phyloP scores from a whole-genome alignment of 2,888 invertebrate genomes.

The Dascillus cervinus region DNA sequence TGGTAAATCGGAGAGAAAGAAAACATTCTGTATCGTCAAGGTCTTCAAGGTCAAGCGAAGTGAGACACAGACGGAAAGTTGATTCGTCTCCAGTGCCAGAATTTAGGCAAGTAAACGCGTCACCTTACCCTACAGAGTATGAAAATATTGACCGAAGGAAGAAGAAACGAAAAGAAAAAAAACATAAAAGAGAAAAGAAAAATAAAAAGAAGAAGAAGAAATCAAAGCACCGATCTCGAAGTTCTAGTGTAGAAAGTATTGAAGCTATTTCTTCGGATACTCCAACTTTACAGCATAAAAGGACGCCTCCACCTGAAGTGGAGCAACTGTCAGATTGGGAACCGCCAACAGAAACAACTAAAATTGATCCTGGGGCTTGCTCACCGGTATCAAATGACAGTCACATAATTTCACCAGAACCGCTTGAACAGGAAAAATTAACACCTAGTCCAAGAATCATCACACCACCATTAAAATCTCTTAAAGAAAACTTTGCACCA shows the following conservation, averaged over 20 bases:
- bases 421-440: conserved; percentile 19
- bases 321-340: conserved; percentile 38
- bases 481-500: conserved; percentile 21
- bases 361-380: conserved; percentile 36
- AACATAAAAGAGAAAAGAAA: conserved; percentile 59
- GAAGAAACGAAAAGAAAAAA: conserved; percentile 63
- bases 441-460: conserved; percentile 36
- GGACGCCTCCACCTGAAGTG: conserved; percentile 22
- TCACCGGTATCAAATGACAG: conserved; percentile 42
- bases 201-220: conserved; percentile 67
- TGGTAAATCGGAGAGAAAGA: conserved; percentile 33
- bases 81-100: conserved; percentile 31
- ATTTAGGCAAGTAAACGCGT: conserved; percentile 23
- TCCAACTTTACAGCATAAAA: conserved; percentile 34
- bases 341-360: conserved; percentile 28
- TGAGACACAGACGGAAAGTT: conserved; percentile 34
- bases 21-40: conserved; percentile 40
- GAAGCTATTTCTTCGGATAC: conserved; percentile 55
- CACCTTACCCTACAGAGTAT: conserved; percentile 43
- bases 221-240: conserved; percentile 57
- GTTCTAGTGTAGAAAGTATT: conserved; percentile 60
- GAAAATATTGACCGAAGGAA: conserved; percentile 42
- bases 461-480: conserved; percentile 42
- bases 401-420: conserved; percentile 38
- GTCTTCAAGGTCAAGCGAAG: conserved; percentile 38